phyloP scores from a whole-genome alignment of 2,888 invertebrate species.

The Torymus tubicola region DNA sequence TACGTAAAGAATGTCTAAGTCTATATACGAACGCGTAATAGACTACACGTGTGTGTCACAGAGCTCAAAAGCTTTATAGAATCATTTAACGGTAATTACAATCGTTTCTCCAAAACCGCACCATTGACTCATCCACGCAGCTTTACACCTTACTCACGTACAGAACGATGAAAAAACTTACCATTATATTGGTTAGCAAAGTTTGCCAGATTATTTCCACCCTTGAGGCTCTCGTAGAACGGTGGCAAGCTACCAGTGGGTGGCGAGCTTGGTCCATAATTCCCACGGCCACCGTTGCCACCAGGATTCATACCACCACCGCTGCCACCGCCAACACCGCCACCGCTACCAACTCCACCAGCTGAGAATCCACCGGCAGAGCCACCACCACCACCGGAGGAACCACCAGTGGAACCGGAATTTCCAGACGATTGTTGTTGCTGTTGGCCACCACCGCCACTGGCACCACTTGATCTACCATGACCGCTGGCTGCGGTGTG shows the following conservation, averaged over 20 bases:
- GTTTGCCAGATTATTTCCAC: slow-evolving; percentile 84
- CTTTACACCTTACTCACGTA: too few species aligned
- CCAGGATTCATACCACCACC: slow-evolving; percentile 88
- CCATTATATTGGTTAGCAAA: slow-evolving; percentile 82
- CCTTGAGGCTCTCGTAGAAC: slow-evolving; percentile 91
- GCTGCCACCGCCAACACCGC: slow-evolving; percentile 80
- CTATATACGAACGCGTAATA: too few species aligned
- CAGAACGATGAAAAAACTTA: slow-evolving; percentile 45
- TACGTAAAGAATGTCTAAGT: too few species aligned
- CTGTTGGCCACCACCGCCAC: slow-evolving; percentile 71
- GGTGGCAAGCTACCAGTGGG: slow-evolving; percentile 93
- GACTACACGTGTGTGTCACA: too few species aligned
- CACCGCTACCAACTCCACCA: slow-evolving; percentile 73
- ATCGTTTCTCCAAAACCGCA: too few species aligned
- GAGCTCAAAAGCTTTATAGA: too few species aligned
- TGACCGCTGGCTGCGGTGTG: slow-evolving; percentile 84
- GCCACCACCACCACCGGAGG: slow-evolving; percentile 75
- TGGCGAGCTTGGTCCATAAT: slow-evolving; percentile 92
- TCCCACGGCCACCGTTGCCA: slow-evolving; percentile 86
- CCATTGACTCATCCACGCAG: too few species aligned
- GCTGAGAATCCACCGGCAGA: slow-evolving; percentile 72
- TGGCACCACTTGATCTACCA: slow-evolving; percentile 81
- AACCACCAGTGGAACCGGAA: slow-evolving; percentile 71
- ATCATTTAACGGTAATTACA: too few species aligned
- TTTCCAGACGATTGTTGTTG: slow-evolving; percentile 17